Conservation (phyloP, 2,113 vertebrate genomes). For the Phasianus colchicus region DNA sequence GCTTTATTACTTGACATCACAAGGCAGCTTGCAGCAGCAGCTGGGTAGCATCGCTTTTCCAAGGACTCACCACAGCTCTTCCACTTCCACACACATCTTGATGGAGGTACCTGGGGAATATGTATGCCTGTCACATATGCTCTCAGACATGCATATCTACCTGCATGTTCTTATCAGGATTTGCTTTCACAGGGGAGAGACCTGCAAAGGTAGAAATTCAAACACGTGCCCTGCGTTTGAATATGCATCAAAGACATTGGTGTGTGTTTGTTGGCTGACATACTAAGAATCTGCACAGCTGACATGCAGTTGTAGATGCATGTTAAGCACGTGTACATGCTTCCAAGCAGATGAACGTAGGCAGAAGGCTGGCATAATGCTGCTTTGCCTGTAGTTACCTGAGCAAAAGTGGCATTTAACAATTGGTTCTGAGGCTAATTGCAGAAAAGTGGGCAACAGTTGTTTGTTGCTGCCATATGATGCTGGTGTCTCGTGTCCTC, state of each 20-base stretch:
- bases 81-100: fast-evolving
- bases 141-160: fast-evolving
- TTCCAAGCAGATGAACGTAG: background rate
- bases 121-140: background rate
- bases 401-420: background rate
- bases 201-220: background rate
- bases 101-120: fast-evolving
- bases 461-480: background rate
- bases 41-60: background rate
- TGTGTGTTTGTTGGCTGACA: background rate
- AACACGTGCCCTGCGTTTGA: background rate
- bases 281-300: background rate
- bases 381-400: background rate
- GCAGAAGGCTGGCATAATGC: no score
- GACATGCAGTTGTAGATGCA: background rate
- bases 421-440: background rate
- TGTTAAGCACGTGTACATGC: background rate
- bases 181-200: fast-evolving
- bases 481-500: background rate
- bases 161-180: fast-evolving
- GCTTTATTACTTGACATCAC: background rate
- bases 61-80: background rate
- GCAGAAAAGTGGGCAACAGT: background rate
- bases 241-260: background rate
- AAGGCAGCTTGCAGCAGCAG: background rate